These are phyloP conservation scores for Tragelaphus strepsiceros DNA, from an alignment of 2,113 vertebrate species.

Conservation along the genomic window DNA sequence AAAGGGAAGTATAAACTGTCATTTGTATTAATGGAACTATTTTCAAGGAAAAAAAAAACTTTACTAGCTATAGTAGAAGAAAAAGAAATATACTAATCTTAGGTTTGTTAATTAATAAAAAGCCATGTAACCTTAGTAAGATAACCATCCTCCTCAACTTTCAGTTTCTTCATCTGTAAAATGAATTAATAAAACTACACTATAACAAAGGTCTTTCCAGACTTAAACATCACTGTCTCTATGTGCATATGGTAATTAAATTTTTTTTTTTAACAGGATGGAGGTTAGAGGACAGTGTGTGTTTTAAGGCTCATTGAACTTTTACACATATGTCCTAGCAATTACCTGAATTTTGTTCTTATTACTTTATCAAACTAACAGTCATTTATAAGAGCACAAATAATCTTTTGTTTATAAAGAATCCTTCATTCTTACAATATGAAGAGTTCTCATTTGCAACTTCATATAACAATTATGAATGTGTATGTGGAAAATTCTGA, in stretches of 20 bases:
- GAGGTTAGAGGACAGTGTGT: neutral
- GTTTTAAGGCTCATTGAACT: neutral
- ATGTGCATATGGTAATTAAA: neutral
- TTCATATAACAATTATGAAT: neutral
- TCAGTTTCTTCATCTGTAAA: neutral
- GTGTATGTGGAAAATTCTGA: too few relatives aligned
- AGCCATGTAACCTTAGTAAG: neutral
- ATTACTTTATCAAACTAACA: neutral
- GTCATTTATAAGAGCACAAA: neutral
- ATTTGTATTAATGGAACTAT: neutral
- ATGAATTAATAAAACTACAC: neutral
- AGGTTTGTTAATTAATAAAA: neutral
- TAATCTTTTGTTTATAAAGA: neutral
- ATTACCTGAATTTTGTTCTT: neutral
- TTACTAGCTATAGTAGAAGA: neutral
- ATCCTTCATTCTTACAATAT: neutral
- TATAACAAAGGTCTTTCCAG: neutral
- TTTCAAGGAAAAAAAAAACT: neutral
- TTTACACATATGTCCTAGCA: neutral
- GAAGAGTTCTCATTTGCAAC: neutral
- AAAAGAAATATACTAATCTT: neutral
- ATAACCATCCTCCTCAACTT: neutral
- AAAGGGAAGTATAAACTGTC: neutral
- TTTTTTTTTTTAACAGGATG: neutral
- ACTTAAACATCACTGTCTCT: neutral